A percentile compares a stretch with the other conserved stretches of the same genome.
phyloP scores from a whole-genome alignment of 2,113 vertebrate genomes.

The Phylloscopus trochilus region DNA sequence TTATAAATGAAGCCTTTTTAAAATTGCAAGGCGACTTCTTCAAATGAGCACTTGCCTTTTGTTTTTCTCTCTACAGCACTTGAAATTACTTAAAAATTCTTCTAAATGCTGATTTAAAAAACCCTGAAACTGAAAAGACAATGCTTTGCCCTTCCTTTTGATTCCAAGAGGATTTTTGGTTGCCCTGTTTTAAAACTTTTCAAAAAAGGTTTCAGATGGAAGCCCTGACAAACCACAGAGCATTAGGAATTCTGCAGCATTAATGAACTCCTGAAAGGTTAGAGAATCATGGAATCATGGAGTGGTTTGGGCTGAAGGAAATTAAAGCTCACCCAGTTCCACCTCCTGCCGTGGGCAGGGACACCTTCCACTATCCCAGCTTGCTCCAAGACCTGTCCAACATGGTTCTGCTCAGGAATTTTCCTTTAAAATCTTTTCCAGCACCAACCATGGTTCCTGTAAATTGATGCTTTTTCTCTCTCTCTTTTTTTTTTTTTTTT shows the following conservation, averaged over 20 bases:
- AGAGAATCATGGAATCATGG: too few species aligned
- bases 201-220: not conserved
- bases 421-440: not conserved
- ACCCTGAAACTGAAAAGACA: not conserved
- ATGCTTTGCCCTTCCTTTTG: not conserved
- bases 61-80: not conserved
- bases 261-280: not conserved
- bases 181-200: not conserved
- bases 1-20: not conserved
- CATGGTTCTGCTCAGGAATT: not conserved
- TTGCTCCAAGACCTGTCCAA: fast-evolving
- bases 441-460: not conserved
- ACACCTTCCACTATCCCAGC: not conserved
- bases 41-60: not conserved
- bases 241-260: not conserved
- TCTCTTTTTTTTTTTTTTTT: too few species aligned
- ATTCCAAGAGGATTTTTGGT: not conserved
- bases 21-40: not conserved
- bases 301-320: not conserved
- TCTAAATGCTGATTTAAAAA: not conserved
- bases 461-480: not conserved
- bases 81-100: not conserved
- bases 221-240: not conserved
- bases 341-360: not conserved
- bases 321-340: not conserved